Evolutionary conservation across 2,113 vertebrate species (phyloP).

Genomic region (Bombycilla garrulus): DNA sequence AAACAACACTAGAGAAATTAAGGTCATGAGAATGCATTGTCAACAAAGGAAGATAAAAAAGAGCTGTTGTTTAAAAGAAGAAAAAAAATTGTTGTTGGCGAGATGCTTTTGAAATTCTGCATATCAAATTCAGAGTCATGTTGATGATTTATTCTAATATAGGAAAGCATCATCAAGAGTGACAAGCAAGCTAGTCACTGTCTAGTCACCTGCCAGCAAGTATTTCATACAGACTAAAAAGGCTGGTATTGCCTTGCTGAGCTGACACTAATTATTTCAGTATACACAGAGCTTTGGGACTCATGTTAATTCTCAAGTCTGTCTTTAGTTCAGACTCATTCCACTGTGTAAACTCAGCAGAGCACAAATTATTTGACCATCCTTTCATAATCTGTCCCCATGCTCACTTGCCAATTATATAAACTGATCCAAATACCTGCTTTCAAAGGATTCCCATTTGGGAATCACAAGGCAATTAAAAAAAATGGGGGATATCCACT

Average conservation of each 20-base stretch:
- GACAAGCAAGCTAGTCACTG: constrained; percentile 35
- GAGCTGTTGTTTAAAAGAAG: constrained; percentile 6
- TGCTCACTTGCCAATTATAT: constrained; percentile 50
- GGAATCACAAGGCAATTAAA: constrained; percentile 46
- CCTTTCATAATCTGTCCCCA: constrained; percentile 65
- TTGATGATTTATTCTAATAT: constrained; percentile 1
- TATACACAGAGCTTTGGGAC: constrained; percentile 60
- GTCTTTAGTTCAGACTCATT: constrained; percentile 67
- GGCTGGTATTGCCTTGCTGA: constrained; percentile 50
- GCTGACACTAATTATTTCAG: constrained; percentile 70
- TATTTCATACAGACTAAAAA: constrained; percentile 43
- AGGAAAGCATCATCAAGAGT: constrained; percentile 25
- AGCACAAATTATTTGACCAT: constrained; percentile 70
- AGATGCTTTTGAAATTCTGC: background rate
- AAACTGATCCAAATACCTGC: constrained; percentile 64
- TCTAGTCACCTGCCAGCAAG: constrained; percentile 51
- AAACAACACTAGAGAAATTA: constrained; percentile 70
- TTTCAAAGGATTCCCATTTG: constrained; percentile 17
- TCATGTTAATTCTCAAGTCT: constrained; percentile 65
- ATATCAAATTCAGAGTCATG: background rate
- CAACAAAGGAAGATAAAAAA: constrained; percentile 63
- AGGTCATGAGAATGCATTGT: constrained; percentile 39
- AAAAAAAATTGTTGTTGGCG: background rate
- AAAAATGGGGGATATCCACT: background rate
- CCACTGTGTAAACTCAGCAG: constrained; percentile 63